Base-by-base conservation (phyloP, 2,113 vertebrate genomes). In the Agelaius phoeniceus region DNA sequence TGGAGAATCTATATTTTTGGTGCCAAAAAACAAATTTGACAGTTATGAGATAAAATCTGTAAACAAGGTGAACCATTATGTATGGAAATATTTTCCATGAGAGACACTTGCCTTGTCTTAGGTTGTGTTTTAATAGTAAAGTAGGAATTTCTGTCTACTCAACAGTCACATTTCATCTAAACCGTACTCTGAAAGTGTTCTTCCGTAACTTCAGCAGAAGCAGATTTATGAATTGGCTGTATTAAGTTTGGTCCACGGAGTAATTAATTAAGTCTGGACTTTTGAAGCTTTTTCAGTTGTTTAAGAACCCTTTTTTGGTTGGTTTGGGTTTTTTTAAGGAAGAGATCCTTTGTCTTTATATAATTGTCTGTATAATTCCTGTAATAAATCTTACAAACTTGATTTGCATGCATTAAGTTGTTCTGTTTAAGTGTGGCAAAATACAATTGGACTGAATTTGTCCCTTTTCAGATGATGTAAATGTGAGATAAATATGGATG, bases 301-400 rank as follows among this genome's bases (percentile, higher is more conserved):
- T 61, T 67, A 43, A 74, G 15, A 83, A 28, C 2, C 3, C 5
- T 22, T 37, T 18, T 6, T 3, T 2, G 1, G 3, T 21, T 18
- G 3, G 3, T 27, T 75, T 41, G 15, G 2, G 7, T 5, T 66
- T 93, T 68, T 30, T 68, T 16, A 51, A 55, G 31, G 54, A 55
- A 55, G 28, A 19, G 19, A 33, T 73, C 37, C 13, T 92, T 90
- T 59, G 11, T 59, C 6, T 63, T 14, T 28, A 6, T 39, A 2
- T 37, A 33, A 61, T 84, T 78, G 17, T 9, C 24, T 49, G 16
- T 37, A 24, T 35, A 75, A 68, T 65, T 54, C 7, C 11, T 82
- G 43, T 5, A 85, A 79, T 72, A 72, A 68, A 54, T 52, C 8
- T 66, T 41, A 51, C 22, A 55, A 11, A 5, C 30, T 48, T 48